Evolutionary conservation across 1,140 invertebrate species (phyloP).

Genomic region (Leptinotarsa texana): DNA sequence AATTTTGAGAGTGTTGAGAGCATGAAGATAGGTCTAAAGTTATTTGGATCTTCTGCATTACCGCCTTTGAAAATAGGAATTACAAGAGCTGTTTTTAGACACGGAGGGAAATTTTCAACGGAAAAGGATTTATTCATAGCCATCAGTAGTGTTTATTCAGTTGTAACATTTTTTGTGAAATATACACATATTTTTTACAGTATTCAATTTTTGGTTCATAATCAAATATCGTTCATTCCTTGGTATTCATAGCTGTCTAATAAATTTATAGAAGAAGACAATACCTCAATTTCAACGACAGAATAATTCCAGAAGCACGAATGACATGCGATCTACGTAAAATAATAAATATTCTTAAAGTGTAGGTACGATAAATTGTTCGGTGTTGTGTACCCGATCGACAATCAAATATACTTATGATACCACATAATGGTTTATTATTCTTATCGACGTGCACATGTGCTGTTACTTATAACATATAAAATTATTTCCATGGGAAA

Average conservation of each 20-base stretch:
- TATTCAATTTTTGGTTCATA: too few relatives aligned
- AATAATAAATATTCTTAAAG: slow-evolving; percentile 21
- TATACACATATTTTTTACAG: too few relatives aligned
- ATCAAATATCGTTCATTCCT: too few relatives aligned
- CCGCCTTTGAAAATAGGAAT: too few relatives aligned
- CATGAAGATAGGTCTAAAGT: too few relatives aligned
- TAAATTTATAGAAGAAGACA: neutral
- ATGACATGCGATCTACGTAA: slow-evolving; percentile 5
- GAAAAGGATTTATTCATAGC: too few relatives aligned
- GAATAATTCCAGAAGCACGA: neutral
- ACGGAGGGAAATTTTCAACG: too few relatives aligned
- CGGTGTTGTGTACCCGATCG: slow-evolving; percentile 27
- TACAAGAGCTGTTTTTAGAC: too few relatives aligned
- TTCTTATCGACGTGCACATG: slow-evolving; percentile 28
- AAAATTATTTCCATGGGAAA: slow-evolving; percentile 37
- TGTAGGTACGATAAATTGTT: slow-evolving; percentile 30
- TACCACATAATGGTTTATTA: slow-evolving; percentile 32
- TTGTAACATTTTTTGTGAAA: too few relatives aligned
- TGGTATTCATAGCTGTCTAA: neutral
- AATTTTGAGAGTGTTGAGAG: too few relatives aligned
- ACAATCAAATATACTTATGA: slow-evolving; percentile 35
- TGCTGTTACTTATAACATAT: slow-evolving; percentile 41
- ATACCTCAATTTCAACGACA: neutral
- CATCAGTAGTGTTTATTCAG: too few relatives aligned
- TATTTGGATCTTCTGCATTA: too few relatives aligned